A percentile compares a stretch with the other conserved stretches of the same genome.
Evolutionary conservation across 2,888 invertebrate genomes (phyloP).

Genomic region (Elysia crispata): DNA sequence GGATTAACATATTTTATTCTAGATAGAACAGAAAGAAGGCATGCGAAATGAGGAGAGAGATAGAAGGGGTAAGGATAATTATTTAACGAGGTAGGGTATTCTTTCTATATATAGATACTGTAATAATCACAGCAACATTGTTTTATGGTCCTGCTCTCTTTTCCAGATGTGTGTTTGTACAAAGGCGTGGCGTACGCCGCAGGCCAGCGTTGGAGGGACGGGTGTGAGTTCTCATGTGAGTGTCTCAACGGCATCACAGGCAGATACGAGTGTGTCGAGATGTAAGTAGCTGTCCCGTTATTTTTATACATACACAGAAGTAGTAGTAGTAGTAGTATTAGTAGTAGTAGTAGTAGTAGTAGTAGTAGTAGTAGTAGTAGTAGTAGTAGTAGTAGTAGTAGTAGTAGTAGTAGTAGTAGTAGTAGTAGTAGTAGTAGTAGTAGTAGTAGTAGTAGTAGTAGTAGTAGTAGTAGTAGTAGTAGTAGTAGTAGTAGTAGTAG

Average conservation of each 20-base stretch:
- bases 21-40: too few species aligned
- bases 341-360: conserved; percentile 9
- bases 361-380: conserved; percentile 9
- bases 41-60: too few species aligned
- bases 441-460: conserved; percentile 6
- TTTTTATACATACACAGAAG: background rate
- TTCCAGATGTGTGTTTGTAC: conserved; percentile 45
- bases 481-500: conserved; percentile 3
- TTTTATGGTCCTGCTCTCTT: background rate
- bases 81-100: too few species aligned
- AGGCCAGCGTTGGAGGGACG: conserved; percentile 67
- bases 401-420: conserved; percentile 4
- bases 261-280: conserved; percentile 62
- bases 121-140: too few species aligned
- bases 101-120: too few species aligned
- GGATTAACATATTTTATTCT: background rate
- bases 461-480: conserved; percentile 9
- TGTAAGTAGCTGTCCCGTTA: conserved; percentile 54
- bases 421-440: conserved; percentile 1
- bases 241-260: conserved; percentile 63
- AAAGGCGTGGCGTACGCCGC: conserved; percentile 62
- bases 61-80: too few species aligned
- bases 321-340: too few species aligned
- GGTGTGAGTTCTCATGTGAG: conserved; percentile 63
- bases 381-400: conserved; percentile 4